Base-by-base conservation (phyloP, 2,888 invertebrate genomes). In the Adelognathus sp. region DNA sequence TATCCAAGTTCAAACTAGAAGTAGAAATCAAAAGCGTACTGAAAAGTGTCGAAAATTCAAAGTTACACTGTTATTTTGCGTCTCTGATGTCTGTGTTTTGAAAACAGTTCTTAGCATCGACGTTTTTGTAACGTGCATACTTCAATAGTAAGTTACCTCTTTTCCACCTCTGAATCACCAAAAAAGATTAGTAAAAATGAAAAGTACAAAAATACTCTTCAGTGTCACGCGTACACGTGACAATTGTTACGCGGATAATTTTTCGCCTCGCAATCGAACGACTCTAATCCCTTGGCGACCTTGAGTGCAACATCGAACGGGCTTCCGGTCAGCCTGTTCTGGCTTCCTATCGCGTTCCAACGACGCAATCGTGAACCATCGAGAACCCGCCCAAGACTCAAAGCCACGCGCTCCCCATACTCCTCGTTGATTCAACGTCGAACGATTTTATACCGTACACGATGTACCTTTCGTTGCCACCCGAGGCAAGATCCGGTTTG, bases 241-340 rank as follows among this genome's bases (percentile, higher is more conserved):
- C 54, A 14, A 44, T 44, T 11, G 46, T 72, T 56, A 54, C 54
- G 41, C 24, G 60, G 29, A 29, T n/a, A 14, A 24, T 24, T 52
- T 24, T 52, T 21, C 44, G 4, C 56, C 63, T 72, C 39, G 36
- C 14, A n/a, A 39, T 39, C 14, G n/a, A n/a, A 9, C 27, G 27
- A 36, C n/a, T 39, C 6, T 46, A 52, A 61, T 61, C 71, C 44
- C 54, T 54, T 41, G 54, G n/a, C 39, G 56, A 63, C 75, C 75
- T 76, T 70, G 69, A 63, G 41, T 36, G 56, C 16, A 76, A 70
- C 69, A 46, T 63, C 33, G 21, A 44, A 44, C 63, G 75, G 75
- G 75, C 75, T 76, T 76, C 75, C 54, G 44, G 31, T 46, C 29
- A 54, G n/a, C 21, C 69, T 31, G 39, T 56, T 69, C 54, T 44